Evolutionary conservation across 2,113 vertebrate genomes (phyloP), one percentile per base, ranked within the genome.

Genomic region (Piprites chloris): DNA sequence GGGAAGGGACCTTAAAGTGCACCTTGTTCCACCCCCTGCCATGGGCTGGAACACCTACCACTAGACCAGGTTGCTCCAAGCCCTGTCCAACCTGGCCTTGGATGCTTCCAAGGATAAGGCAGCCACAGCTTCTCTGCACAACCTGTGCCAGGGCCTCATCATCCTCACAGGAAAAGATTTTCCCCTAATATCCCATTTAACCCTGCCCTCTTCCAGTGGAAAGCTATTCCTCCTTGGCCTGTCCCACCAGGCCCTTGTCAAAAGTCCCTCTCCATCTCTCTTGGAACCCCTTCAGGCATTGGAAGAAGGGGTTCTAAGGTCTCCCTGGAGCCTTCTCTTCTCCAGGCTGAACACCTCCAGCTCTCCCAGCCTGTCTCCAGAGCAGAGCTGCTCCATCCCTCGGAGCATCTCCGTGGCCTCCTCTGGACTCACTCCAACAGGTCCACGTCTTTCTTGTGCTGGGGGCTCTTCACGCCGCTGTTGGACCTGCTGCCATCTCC

Each of bases 161-260:
- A 24, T 15, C 8, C 32, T 35, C 32, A 0, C 24, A 50, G 11
- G 1, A 1, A 30, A 1, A 0, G 14, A 30, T 71, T 19, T 2
- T 26, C 74, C 12, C 23, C 19, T 42, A 11, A 9, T 10, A 28
- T 41, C n/a, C n/a, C 58, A 55, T 7, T n/a, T 1, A 46, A 5
- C 5, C 7, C 18, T 15, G 1, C 46, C 1, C n/a, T 66, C n/a
- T 49, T 61, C 4, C 52, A 75, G 9, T 58, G 35, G 30, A 15
- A 68, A 66, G 35, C 61, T 62, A 35, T 56, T 76, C 61, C 20
- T 33, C 9, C 28, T 32, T 49, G 24, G n/a, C 19, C 42, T 74
- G 41, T 47, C 50, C 18, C 41, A 49, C 42, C 42, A 16, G 8
- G 7, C 2, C 82, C 41, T n/a, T 58, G 35, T 47, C 50, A n/a